Evolutionary conservation across 2,888 invertebrate genomes (phyloP).

Genomic region (Cyaniris semiargus): DNA sequence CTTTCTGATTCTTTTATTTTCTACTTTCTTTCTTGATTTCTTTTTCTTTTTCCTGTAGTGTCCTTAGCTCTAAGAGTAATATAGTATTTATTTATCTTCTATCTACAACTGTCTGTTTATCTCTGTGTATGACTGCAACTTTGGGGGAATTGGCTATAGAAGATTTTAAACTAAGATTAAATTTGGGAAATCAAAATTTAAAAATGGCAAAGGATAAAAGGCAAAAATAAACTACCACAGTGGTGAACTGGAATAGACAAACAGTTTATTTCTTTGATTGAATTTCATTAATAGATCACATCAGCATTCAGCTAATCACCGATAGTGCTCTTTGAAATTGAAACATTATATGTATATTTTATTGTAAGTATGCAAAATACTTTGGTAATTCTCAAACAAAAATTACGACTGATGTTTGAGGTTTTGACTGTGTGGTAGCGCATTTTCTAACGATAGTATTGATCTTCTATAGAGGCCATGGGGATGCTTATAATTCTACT

Average conservation of each 20-base stretch:
- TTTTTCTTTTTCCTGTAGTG: slow-evolving; percentile 66
- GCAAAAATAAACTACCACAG: background rate
- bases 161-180: background rate
- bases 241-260: background rate
- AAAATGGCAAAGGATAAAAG: background rate
- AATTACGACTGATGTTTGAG: slow-evolving; percentile 11
- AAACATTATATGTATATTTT: background rate
- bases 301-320: slow-evolving; percentile 16
- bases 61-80: slow-evolving; percentile 49
- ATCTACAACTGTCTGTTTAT: slow-evolving; percentile 48
- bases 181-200: background rate
- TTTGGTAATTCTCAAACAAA: slow-evolving; percentile 16
- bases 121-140: slow-evolving; percentile 17
- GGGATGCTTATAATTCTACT: background rate
- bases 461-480: slow-evolving; percentile 8
- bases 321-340: background rate
- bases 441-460: slow-evolving; percentile 7
- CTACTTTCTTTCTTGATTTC: slow-evolving; percentile 52
- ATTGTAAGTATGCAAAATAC: slow-evolving; percentile 12
- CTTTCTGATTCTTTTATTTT: slow-evolving; percentile 63
- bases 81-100: slow-evolving; percentile 21
- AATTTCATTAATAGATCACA: slow-evolving; percentile 2
- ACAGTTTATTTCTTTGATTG: slow-evolving; percentile 2
- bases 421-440: slow-evolving; percentile 11
- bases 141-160: background rate